Conservation (phyloP, 2,888 invertebrate genomes). For the Odontocerum albicorne region DNA sequence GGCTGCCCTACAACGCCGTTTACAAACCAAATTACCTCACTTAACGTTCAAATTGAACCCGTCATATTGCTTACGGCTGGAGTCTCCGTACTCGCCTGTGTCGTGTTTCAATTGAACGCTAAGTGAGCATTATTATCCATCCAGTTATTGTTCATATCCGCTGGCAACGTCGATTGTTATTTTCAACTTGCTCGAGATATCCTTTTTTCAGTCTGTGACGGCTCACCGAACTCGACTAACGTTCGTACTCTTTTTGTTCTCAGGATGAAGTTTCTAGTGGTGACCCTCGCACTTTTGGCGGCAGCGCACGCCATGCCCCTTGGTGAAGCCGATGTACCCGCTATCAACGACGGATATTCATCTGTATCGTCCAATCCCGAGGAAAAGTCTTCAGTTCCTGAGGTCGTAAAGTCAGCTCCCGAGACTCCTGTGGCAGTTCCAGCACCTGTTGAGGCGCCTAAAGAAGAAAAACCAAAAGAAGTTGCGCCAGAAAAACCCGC, state of each 20-base stretch:
- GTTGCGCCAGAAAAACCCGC: conserved; percentile 2
- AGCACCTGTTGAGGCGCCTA: conserved; percentile 38
- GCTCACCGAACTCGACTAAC: conserved; percentile 18
- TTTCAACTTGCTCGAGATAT: background rate
- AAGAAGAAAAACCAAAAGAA: conserved; percentile 15
- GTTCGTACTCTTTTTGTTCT: conserved; percentile 34
- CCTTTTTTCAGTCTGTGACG: conserved; percentile 16
- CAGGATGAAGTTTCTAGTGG: conserved; percentile 68
- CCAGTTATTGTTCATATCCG: conserved; percentile 34
- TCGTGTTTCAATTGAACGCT: conserved; percentile 33
- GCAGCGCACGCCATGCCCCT: conserved; percentile 49
- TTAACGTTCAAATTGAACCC: conserved; percentile 21
- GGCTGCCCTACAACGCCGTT: conserved; percentile 16
- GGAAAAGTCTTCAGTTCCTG: conserved; percentile 35
- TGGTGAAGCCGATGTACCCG: conserved; percentile 39
- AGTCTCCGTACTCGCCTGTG: conserved; percentile 8
- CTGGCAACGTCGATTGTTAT: conserved; percentile 17
- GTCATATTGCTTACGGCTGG: conserved; percentile 9
- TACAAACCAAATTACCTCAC: conserved; percentile 17
- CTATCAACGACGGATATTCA: conserved; percentile 30
- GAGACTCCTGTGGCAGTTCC: conserved; percentile 41
- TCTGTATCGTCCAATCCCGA: conserved; percentile 23
- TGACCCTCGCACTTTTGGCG: conserved; percentile 61
- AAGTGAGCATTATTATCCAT: conserved; percentile 29
- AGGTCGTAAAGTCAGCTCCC: conserved; percentile 37